Base-by-base conservation (phyloP, 92 coral and sea anemone species). In the Actinostola sp. region DNA sequence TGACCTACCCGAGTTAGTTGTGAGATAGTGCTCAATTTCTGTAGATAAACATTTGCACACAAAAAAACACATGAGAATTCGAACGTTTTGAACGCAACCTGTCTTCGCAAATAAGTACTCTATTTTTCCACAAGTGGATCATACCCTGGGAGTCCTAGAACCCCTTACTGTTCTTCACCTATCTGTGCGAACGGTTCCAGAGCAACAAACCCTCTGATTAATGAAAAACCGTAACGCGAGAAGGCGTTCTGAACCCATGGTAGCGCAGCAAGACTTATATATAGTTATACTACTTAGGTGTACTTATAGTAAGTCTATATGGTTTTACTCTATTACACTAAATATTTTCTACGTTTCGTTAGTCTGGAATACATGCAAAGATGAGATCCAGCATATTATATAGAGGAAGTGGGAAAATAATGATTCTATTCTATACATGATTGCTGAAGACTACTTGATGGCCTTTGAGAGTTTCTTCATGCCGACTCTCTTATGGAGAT, bases 401-500 rank as follows among this genome's bases (percentile, higher is more conserved):
- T 39, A 7, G 7, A 14, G 45, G 7, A 7, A 39, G 7, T 39
- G 45, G 45, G 8, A 39, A 39, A 39, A 39, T 14, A 7, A 39
- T 7, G 7, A 39, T 7, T 7, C 7, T 39, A 14, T 39, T 7
- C 8, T 39, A 39, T 7, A 39, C 45, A 7, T 7, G 45, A 39
- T 39, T 39, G 45, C 7, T 14, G 7, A 14, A 7, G 5, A 53
- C 70, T 88, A 97, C 88, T 81, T 89, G 52, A 93, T 88, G 27
- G 98, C 86, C 41, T 86, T 82, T 41, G 90, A 84, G 8, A 93
- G 93, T 61, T 88, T 92, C 81, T 72, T 85, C 65, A 93, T 93
- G 34, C 97, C 97, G 39, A 93, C 97, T 66, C 98, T 81, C 81
- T 93, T 93, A 31, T 93, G 97, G 16, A 90, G 84, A 42, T 93